Conservation (phyloP, 1,140 invertebrate genomes). For the Pseudoatta argentina region DNA sequence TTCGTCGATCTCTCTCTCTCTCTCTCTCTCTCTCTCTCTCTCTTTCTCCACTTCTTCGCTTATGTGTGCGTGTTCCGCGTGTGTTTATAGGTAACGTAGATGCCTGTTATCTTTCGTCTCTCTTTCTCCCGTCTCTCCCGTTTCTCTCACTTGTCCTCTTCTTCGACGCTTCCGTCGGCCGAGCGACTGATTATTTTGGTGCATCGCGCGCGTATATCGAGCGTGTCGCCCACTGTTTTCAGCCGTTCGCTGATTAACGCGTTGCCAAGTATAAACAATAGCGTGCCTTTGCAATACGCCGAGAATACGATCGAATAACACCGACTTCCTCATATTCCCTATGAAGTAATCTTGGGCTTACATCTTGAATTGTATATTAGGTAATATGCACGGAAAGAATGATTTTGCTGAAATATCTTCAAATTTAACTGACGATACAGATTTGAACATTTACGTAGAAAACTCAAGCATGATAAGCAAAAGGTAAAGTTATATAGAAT, state of each 20-base stretch:
- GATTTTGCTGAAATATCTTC: no score
- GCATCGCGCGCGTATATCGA: constrained; percentile 51
- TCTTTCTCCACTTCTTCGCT: neutral
- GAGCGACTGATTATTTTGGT: constrained; percentile 57
- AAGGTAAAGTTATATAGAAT: no score
- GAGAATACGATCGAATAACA: neutral
- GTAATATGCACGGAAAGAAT: no score
- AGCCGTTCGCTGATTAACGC: constrained; percentile 51
- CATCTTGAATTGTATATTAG: neutral
- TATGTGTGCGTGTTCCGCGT: neutral
- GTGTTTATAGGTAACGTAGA: constrained; percentile 74
- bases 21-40: neutral
- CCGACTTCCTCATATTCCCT: neutral
- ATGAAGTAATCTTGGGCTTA: neutral
- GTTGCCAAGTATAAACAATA: constrained; percentile 45
- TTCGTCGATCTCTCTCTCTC: constrained; percentile 55
- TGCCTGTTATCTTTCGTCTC: constrained; percentile 65
- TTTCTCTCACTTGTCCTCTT: constrained; percentile 15
- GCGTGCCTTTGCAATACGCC: neutral
- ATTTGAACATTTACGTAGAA: no score
- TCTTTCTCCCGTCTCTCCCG: neutral
- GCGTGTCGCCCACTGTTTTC: constrained; percentile 53
- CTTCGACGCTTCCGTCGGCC: constrained; percentile 32
- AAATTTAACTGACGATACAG: no score
- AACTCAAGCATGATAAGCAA: no score